Conservation (phyloP, 2,888 invertebrate genomes). For the Chaetogeoica ovagalla region DNA sequence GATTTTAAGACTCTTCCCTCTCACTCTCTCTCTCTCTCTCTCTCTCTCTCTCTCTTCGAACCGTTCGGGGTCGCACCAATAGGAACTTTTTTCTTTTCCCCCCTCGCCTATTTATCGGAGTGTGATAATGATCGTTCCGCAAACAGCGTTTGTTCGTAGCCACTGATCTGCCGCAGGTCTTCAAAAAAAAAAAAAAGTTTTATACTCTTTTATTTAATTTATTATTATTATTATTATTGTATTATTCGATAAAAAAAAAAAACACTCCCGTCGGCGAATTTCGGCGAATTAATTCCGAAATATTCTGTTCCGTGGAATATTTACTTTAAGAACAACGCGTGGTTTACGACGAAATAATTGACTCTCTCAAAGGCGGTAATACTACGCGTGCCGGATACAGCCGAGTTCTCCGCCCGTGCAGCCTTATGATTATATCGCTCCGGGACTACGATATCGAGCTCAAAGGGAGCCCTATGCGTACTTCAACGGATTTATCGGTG, state of each 20-base stretch:
- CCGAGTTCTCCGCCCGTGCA: background rate
- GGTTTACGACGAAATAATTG: slow-evolving; percentile 21
- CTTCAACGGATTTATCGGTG: background rate
- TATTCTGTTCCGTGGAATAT: no score
- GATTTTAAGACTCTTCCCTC: slow-evolving; percentile 14
- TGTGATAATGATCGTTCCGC: background rate
- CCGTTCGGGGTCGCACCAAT: no score
- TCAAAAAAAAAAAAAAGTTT: background rate
- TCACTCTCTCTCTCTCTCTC: no score
- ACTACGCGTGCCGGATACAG: background rate
- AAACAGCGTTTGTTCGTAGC: background rate
- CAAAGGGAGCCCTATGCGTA: slow-evolving; percentile 8
- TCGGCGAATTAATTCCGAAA: background rate
- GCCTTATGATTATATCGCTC: slow-evolving; percentile 25
- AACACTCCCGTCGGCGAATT: no score
- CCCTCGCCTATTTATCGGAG: background rate
- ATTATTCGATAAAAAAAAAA: background rate
- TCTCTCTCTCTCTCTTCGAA: no score
- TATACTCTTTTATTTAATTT: background rate
- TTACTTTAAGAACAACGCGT: background rate
- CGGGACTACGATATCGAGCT: background rate
- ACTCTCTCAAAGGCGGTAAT: slow-evolving; percentile 2
- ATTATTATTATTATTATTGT: background rate
- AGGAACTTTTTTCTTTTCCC: no score
- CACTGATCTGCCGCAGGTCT: background rate